Evolutionary conservation across 2,113 vertebrate species (phyloP), one percentile per base, ranked within the genome.

Genomic region (Laticauda laticaudata): DNA sequence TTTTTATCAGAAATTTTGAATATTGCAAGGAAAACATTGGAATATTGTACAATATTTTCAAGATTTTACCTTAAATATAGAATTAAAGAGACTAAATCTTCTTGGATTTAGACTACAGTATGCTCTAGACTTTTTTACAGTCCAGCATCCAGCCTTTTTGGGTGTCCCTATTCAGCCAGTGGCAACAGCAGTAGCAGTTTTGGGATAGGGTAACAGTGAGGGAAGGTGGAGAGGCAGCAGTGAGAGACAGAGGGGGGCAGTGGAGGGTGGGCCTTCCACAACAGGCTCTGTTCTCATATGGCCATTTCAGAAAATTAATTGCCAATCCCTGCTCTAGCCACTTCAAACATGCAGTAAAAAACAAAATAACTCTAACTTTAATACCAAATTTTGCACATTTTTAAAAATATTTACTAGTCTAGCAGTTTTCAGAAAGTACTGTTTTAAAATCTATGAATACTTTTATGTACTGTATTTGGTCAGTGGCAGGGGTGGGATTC

Each of bases 401-500:
- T 6, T 23, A 6, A 75, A 75, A 24, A 1, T 18, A 53, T 56
- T 93, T 29, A 75, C 8, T 21, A 69, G 59, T 91, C 85, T 93
- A 57, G 89, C 93, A 64, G n/a, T 94, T 56, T 3, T 34, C 34
- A 54, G 91, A 23, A 0, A 86, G 69, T 89, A 92, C 2, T 43
- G 87, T 45, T 69, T 61, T 57, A 43, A 54, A 93, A 96, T 45
- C 59, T 90, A 54, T 26, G 3, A 2, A 53, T 92, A 95, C 91
- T 95, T 94, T 91, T 95, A 92, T 51, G 48, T 51, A 10, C 48
- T 86, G 53, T n/a, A 20, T 94, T 93, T 75, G 93, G 88, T 94
- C 95, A 95, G 87, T 97, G 97, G 96, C 97, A 97, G 45, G 5
- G 45, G 5, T 45, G 5, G 45, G 45, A 45, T 45, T 45, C 45